Evolutionary conservation across 2,113 vertebrate genomes (phyloP), one percentile per base, ranked within the genome.

Genomic region (Anser cygnoides): DNA sequence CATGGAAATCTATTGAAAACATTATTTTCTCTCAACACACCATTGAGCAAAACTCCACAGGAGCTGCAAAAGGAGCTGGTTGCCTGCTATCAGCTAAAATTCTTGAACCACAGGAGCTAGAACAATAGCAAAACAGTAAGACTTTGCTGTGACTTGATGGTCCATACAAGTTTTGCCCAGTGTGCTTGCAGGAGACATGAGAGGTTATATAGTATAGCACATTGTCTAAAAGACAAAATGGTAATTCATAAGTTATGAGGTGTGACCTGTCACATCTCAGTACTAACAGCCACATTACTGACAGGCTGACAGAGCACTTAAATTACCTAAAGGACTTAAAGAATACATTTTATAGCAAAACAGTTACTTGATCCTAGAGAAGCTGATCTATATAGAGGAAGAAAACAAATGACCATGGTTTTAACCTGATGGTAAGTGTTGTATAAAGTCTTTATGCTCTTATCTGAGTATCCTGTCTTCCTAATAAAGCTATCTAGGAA

Each of bases 1-100:
- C 68, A 89, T 37, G 31, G 82, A 84, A 58, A 87, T 58, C n/a
- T 88, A 41, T 49, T 81, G 84, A 93, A 93, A 92, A 79, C 73
- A 2, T 13, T 74, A 17, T 44, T 84, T 6, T 70, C 6, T 86
- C 11, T 74, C 91, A 20, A 43, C 22, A 80, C 62, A 76, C 23
- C 37, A 63, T 35, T 90, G 70, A 89, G 39, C 41, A 78, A 65
- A 65, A 52, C 87, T 89, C 84, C 78, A 59, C 55, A 35, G 68
- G 65, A 93, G 58, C 13, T 82, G 67, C 31, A 87, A 81, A 94
- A 89, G 74, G 22, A 94, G 43, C 23, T 82, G 25, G 20, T 44
- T 67, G 88, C 37, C 68, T 73, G 70, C 35, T 92, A 82, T 52
- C 72, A 80, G 55, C 79, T 92, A 26, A 61, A 96, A 77, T 87